These are phyloP conservation scores for Epinotia nisella DNA, from an alignment of 2,888 invertebrate species.

Conservation along the genomic window DNA sequence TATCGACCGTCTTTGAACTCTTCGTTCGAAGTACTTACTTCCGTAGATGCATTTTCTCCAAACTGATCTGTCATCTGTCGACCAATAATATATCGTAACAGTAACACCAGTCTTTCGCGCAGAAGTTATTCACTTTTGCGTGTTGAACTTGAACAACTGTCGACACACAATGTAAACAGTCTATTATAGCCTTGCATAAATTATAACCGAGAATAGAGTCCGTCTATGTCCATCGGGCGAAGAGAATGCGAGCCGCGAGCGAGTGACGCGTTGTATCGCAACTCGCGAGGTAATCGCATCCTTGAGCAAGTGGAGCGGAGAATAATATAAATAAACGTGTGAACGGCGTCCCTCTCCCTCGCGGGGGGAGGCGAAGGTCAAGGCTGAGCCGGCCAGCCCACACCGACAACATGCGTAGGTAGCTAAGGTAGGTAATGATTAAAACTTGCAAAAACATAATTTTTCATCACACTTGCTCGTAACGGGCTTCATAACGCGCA, in stretches of 20 bases:
- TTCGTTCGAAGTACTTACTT: not conserved
- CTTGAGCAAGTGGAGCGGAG: conserved; percentile 42
- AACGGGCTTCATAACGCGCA: too few relatives aligned
- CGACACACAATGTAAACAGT: not conserved
- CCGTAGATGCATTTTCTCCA: not conserved
- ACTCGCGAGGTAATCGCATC: conserved; percentile 30
- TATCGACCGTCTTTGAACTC: not conserved
- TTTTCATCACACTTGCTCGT: not conserved
- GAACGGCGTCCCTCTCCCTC: conserved; percentile 38
- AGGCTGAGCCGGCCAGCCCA: conserved; percentile 30
- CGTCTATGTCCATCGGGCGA: not conserved
- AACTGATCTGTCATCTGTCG: too few relatives aligned
- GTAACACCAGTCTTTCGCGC: not conserved
- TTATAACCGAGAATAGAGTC: not conserved
- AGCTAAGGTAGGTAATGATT: not conserved
- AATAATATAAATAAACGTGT: conserved; percentile 40
- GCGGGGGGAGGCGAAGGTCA: conserved; percentile 36
- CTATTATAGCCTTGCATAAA: not conserved
- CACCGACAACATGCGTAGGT: not conserved
- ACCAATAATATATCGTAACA: not conserved
- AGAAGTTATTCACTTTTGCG: not conserved
- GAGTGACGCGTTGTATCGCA: conserved; percentile 19
- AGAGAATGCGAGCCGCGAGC: conserved; percentile 7
- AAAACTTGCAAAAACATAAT: conserved; percentile 9
- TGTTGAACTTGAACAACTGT: not conserved